Evolutionary conservation across 2,888 invertebrate genomes (phyloP), one percentile per base, ranked within the genome.

Genomic region (Tribolium freemani): DNA sequence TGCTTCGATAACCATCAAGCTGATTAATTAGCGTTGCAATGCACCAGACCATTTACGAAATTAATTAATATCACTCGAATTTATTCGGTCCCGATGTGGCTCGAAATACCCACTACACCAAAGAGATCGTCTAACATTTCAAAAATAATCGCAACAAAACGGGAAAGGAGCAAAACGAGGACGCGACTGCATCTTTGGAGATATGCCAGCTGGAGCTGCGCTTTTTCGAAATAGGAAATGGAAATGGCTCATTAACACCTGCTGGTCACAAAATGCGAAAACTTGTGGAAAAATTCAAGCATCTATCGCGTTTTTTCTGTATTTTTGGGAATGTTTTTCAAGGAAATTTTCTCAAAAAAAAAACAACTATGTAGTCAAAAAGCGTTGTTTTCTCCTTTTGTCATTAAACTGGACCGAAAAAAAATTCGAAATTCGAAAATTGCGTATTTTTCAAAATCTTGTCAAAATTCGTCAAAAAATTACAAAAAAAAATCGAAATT

Each of bases 121-220:
- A 26, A 10, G 31, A 31, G 21, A 56, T 11, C 21, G 10, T 30
- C 44, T 13, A 30, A 56, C 30, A 56, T 56, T 58, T 58, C 58
- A 58, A 58, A 58, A 58, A 58, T 58, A 58, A 61, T 61, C 48
- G 60, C 20, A 48, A 61, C 60, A 48, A 61, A 61, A 16, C 48
- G 60, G 48, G 60, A 48, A 58, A 58, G 31, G 13, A 30, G 56
- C 31, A 38, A 30, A 56, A 56, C 44, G 45, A 44, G 58, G 45
- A 2, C 9, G 16, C 45, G 20, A 9, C 45, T 58, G 58, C 60
- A 61, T 26, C 60, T 61, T 58, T 61, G 60, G 60, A 46, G 11
- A 3, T 6, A 1, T 61, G 60, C 60, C 60, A 61, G 46, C 11
- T 8, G 51, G 16, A 21, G 51, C 10, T 10, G 4, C 31, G 60